Evolutionary conservation across 2,888 invertebrate species (phyloP).

Genomic region (Anticlea derivata): DNA sequence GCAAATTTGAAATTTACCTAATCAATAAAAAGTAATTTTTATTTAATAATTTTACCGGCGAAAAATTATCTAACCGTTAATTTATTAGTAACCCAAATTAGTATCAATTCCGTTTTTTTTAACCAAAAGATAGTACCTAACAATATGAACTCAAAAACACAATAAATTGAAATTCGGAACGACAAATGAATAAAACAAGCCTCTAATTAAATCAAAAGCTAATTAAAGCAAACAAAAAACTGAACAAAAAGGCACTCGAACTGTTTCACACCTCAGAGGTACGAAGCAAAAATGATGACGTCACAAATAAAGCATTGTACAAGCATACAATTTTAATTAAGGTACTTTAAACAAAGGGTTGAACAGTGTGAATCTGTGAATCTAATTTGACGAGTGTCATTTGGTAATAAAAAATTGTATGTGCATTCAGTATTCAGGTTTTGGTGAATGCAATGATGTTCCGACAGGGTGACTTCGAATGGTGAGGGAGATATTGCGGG

Average conservation of each 20-base stretch:
- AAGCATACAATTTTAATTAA: constrained; percentile 81
- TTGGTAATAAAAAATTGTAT: constrained; percentile 56
- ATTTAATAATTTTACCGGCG: too few relatives aligned
- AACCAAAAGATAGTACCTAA: constrained; percentile 15
- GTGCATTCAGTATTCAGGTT: constrained; percentile 50
- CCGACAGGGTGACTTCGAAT: constrained; percentile 62
- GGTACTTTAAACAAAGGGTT: constrained; percentile 63
- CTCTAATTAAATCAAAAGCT: constrained; percentile 66
- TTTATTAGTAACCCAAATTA: too few relatives aligned
- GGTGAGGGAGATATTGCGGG: constrained; percentile 41
- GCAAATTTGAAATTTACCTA: too few relatives aligned
- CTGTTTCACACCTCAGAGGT: constrained; percentile 78
- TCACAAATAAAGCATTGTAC: constrained; percentile 49
- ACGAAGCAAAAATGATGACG: constrained; percentile 70
- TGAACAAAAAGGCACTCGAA: constrained; percentile 57
- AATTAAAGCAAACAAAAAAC: constrained; percentile 51
- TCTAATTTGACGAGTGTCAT: constrained; percentile 75
- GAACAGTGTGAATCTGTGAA: constrained; percentile 63
- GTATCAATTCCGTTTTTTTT: background rate
- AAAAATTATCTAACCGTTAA: too few relatives aligned
- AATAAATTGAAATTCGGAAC: constrained; percentile 25
- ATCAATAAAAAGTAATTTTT: too few relatives aligned
- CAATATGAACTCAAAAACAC: constrained; percentile 11
- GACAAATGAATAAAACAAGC: constrained; percentile 40
- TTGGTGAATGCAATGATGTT: constrained; percentile 63